These are phyloP conservation scores for Trematomus bernacchii DNA, from an alignment of 2,797 vertebrate species.

Conservation along the genomic window DNA sequence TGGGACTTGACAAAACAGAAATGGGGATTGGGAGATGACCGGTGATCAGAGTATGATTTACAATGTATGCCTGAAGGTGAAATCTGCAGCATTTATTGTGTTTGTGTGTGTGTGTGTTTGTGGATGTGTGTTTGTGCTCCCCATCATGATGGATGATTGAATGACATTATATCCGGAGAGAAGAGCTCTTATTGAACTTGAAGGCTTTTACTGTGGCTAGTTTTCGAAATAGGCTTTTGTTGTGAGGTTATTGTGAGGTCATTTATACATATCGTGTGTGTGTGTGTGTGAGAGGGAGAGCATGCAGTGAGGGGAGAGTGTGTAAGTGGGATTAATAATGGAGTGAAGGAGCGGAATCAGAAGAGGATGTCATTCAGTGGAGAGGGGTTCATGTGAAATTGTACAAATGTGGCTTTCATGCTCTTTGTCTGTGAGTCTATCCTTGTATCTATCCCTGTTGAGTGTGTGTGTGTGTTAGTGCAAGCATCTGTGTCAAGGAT, in stretches of 20 bases:
- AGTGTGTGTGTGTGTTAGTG: slow-evolving; percentile 7
- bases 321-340: slow-evolving; percentile 76
- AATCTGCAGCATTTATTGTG: slow-evolving; percentile 6
- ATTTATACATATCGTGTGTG: slow-evolving; percentile 15
- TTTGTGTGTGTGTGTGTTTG: slow-evolving; percentile 2
- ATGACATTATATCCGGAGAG: slow-evolving; percentile 48
- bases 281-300: not conserved
- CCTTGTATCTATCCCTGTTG: not conserved
- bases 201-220: slow-evolving; percentile 27
- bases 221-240: slow-evolving; percentile 44
- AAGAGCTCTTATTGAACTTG: slow-evolving; percentile 26
- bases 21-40: slow-evolving; percentile 19
- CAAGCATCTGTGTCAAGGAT: slow-evolving; percentile 67
- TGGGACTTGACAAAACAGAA: slow-evolving; percentile 27
- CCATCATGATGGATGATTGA: slow-evolving; percentile 60
- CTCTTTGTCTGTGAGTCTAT: slow-evolving; percentile 36
- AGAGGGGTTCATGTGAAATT: slow-evolving; percentile 44
- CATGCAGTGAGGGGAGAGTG: slow-evolving; percentile 43
- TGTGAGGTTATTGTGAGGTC: slow-evolving; percentile 6
- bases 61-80: slow-evolving; percentile 51
- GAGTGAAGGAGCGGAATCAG: slow-evolving; percentile 53
- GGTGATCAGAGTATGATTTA: slow-evolving; percentile 44
- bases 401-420: slow-evolving; percentile 8
- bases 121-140: too few relatives aligned
- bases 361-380: slow-evolving; percentile 50